These are phyloP conservation scores for Phataginus tricuspis DNA, from an alignment of 2,797 vertebrate species.

Conservation along the genomic window DNA sequence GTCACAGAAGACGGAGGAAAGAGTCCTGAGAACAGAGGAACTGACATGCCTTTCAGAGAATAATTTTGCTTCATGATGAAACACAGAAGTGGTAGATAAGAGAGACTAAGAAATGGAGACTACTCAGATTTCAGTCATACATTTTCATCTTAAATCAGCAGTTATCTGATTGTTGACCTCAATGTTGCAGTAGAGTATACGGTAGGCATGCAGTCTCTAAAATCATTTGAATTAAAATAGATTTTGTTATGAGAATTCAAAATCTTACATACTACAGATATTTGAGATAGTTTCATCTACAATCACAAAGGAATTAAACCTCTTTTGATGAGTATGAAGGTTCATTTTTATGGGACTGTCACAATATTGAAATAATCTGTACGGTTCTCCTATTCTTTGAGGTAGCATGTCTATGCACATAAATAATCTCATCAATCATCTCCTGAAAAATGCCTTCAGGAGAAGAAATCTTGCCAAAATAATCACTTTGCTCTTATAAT, in stretches of 20 bases:
- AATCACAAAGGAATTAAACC: neutral
- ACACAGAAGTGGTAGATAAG: neutral
- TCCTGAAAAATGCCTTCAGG: constrained; percentile 35
- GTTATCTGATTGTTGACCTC: neutral
- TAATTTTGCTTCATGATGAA: constrained; percentile 7
- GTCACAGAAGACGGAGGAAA: neutral
- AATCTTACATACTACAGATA: neutral
- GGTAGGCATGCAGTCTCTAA: neutral
- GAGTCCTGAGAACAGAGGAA: neutral
- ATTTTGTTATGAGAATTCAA: neutral
- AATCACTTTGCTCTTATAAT: constrained; percentile 14
- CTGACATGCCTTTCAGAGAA: neutral
- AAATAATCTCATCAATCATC: constrained; percentile 55
- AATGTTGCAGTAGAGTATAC: fast-evolving
- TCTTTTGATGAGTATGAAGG: neutral
- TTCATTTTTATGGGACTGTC: neutral
- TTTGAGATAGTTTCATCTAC: constrained; percentile 41
- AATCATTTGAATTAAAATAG: constrained; percentile 30
- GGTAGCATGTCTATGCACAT: neutral
- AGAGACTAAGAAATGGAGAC: neutral
- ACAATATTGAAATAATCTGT: constrained; percentile 29
- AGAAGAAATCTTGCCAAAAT: constrained; percentile 43
- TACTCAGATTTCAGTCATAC: neutral
- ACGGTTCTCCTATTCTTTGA: neutral
- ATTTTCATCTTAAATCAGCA: neutral